These are phyloP conservation scores for Strongylocentrotus purpuratus DNA, from an alignment of 35 echinoderm and acorn worm species.

Conservation along the genomic window DNA sequence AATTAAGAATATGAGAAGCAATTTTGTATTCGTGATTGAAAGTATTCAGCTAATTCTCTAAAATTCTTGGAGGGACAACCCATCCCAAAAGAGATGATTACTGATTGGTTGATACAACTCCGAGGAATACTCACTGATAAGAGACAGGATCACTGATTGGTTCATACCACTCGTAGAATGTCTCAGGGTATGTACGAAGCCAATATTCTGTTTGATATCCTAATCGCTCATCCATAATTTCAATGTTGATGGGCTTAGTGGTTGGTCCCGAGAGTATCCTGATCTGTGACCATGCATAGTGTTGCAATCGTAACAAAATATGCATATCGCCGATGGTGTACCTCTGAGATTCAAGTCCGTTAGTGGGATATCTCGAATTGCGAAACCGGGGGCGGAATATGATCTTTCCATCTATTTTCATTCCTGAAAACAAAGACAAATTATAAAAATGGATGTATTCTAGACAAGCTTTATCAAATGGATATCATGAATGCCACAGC, in stretches of 20 bases:
- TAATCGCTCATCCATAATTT: not conserved
- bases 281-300: not conserved
- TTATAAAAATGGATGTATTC: too few species aligned
- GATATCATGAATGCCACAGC: too few species aligned
- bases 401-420: too few species aligned
- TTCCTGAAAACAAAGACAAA: too few species aligned
- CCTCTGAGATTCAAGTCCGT: not conserved
- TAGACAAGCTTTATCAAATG: too few species aligned
- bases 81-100: not conserved
- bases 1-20: too few species aligned
- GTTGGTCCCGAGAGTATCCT: constrained; percentile 1
- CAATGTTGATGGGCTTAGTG: not conserved
- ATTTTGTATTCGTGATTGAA: too few species aligned
- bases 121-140: not conserved
- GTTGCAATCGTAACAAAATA: not conserved
- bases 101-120: not conserved
- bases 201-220: not conserved
- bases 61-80: not conserved
- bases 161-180: not conserved
- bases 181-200: not conserved
- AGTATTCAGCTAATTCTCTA: not conserved
- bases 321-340: not conserved
- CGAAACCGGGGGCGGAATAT: too few species aligned
- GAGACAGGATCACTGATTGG: not conserved
- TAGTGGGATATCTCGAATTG: too few species aligned